Percentiles rank a stretch among this genome's conserved stretches.
Conservation (phyloP, 2,888 invertebrate species). For the Thymelicus lineola region DNA sequence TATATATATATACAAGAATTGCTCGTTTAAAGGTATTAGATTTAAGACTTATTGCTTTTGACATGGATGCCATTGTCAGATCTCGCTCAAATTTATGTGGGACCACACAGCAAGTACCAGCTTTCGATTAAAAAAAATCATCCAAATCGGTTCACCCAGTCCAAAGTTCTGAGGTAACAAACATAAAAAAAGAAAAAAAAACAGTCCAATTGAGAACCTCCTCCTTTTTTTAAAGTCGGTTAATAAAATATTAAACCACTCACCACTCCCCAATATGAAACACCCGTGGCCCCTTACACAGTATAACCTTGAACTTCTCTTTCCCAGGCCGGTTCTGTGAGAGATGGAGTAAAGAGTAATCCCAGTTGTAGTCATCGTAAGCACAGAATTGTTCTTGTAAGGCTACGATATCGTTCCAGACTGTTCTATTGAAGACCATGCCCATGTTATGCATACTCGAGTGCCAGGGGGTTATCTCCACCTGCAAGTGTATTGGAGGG, state of each 20-base stretch:
- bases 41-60: too few relatives aligned
- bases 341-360: conserved; percentile 97
- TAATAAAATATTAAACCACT: conserved; percentile 62
- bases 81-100: too few relatives aligned
- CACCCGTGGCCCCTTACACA: conserved; percentile 96
- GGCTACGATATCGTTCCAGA: conserved; percentile 93
- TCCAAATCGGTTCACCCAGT: too few relatives aligned
- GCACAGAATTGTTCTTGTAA: conserved; percentile 95
- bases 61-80: too few relatives aligned
- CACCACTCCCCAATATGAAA: conserved; percentile 99
- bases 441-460: conserved; percentile 99
- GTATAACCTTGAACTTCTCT: conserved; percentile 93
- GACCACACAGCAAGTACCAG: too few relatives aligned
- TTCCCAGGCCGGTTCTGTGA: conserved; percentile 92
- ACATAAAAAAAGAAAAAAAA: too few relatives aligned
- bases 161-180: too few relatives aligned
- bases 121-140: too few relatives aligned
- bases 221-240: too few relatives aligned
- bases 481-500: conserved; percentile 80
- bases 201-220: too few relatives aligned
- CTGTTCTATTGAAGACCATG: conserved; percentile 95
- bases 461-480: conserved; percentile 97
- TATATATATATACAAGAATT: too few relatives aligned
- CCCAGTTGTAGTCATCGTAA: conserved; percentile 99
- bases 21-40: too few relatives aligned